phyloP scores from a whole-genome alignment of 2,888 invertebrate genomes.

The Chironomus tentans region DNA sequence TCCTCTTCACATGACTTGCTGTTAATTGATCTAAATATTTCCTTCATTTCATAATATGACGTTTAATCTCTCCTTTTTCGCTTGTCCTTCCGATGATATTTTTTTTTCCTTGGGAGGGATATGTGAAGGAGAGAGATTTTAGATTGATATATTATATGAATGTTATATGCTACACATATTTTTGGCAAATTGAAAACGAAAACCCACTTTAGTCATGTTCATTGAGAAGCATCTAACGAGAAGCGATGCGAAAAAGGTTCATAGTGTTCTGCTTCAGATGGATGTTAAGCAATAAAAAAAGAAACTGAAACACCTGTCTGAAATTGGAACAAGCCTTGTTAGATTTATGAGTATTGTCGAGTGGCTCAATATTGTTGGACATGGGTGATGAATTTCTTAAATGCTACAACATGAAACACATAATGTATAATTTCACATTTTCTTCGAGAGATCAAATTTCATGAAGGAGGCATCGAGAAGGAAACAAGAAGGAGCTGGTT shows the following conservation, averaged over 20 bases:
- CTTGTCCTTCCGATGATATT: neutral
- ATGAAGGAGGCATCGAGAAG: neutral
- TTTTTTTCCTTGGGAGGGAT: neutral
- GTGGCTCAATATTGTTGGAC: constrained; percentile 1
- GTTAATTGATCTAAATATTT: neutral
- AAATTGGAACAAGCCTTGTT: constrained; percentile 9
- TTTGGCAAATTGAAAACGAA: neutral
- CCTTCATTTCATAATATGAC: neutral
- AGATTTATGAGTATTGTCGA: constrained; percentile 18
- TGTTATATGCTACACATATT: neutral
- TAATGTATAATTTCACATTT: neutral
- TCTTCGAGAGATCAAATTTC: neutral
- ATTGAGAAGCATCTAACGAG: neutral
- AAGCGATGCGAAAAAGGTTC: neutral
- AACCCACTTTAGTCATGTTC: constrained; percentile 4
- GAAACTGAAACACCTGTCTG: constrained; percentile 18
- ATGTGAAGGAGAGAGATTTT: too few species aligned
- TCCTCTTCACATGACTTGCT: neutral
- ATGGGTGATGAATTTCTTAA: neutral
- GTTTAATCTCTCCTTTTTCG: neutral
- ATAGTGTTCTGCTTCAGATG: neutral
- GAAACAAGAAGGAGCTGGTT: neutral
- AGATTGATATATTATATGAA: neutral
- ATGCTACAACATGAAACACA: neutral
- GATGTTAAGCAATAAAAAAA: constrained; percentile 12